Evolutionary conservation across 1,140 invertebrate genomes (phyloP).

Genomic region (Zaprionus nigranus): DNA sequence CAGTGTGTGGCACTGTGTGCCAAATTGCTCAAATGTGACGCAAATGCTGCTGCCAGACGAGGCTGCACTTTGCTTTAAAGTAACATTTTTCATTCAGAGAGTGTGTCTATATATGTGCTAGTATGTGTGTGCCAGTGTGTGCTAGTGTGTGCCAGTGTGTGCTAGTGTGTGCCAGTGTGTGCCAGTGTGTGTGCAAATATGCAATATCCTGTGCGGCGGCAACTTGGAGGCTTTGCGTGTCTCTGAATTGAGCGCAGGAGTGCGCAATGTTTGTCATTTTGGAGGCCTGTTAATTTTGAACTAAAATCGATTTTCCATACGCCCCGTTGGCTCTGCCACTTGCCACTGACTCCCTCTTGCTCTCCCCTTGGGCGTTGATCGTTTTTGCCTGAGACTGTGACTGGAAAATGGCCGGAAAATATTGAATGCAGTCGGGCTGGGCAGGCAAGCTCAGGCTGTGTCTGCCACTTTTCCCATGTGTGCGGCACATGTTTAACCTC

Average conservation of each 20-base stretch:
- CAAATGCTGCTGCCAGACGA: conserved; percentile 40
- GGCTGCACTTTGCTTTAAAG: conserved; percentile 70
- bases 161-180: conserved; percentile 12
- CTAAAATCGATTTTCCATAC: conserved; percentile 78
- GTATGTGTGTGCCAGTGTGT: conserved; percentile 16
- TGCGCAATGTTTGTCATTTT: conserved; percentile 81
- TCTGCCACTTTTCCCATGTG: conserved; percentile 56
- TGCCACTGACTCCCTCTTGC: neutral
- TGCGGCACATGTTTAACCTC: conserved; percentile 75
- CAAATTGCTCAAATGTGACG: conserved; percentile 61
- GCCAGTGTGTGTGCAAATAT: conserved; percentile 59
- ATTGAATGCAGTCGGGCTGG: conserved; percentile 56
- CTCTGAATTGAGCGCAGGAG: conserved; percentile 44
- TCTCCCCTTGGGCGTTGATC: conserved; percentile 25
- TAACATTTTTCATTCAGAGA: conserved; percentile 62
- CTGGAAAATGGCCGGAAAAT: conserved; percentile 73
- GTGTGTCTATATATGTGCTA: conserved; percentile 4
- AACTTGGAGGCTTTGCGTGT: conserved; percentile 36
- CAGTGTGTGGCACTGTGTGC: conserved; percentile 24
- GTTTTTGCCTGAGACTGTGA: conserved; percentile 37
- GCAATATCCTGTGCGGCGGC: conserved; percentile 73
- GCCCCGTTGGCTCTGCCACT: neutral
- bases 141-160: conserved; percentile 1
- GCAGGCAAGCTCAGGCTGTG: conserved; percentile 12
- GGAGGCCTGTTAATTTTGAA: conserved; percentile 81